Conservation (phyloP, 2,113 vertebrate genomes). For the Ivindomyrus marchei region DNA sequence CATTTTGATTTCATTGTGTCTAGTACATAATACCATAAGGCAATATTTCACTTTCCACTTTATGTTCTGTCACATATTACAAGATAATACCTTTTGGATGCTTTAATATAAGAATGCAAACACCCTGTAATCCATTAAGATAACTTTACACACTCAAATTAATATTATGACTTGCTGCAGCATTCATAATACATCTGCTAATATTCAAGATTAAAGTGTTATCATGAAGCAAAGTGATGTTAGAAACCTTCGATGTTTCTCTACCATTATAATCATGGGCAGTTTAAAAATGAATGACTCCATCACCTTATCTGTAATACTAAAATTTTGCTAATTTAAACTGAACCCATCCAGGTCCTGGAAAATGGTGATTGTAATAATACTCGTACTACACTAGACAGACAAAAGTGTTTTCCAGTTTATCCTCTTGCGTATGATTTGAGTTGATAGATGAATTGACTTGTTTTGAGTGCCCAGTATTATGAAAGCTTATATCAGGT, state of each 20-base stretch:
- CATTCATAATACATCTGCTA: neutral
- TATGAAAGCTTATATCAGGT: neutral
- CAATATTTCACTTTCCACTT: neutral
- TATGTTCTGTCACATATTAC: neutral
- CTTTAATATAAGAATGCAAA: neutral
- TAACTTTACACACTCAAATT: neutral
- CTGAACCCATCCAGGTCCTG: neutral
- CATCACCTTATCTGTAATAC: neutral
- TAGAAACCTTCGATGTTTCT: neutral
- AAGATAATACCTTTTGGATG: neutral
- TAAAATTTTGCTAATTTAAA: neutral
- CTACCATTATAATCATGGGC: neutral
- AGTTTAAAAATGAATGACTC: neutral
- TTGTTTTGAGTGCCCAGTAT: neutral
- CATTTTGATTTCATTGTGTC: neutral
- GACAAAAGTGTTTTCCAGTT: neutral
- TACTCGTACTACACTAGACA: neutral
- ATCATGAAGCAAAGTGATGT: neutral
- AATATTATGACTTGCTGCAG: neutral
- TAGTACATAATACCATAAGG: neutral
- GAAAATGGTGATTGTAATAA: neutral
- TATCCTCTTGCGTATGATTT: neutral
- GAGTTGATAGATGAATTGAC: neutral
- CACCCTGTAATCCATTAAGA: neutral
- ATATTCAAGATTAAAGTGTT: neutral